Evolutionary conservation across 2,888 invertebrate species (phyloP), one percentile per base, ranked within the genome.

Genomic region (Cremastinae sp.): DNA sequence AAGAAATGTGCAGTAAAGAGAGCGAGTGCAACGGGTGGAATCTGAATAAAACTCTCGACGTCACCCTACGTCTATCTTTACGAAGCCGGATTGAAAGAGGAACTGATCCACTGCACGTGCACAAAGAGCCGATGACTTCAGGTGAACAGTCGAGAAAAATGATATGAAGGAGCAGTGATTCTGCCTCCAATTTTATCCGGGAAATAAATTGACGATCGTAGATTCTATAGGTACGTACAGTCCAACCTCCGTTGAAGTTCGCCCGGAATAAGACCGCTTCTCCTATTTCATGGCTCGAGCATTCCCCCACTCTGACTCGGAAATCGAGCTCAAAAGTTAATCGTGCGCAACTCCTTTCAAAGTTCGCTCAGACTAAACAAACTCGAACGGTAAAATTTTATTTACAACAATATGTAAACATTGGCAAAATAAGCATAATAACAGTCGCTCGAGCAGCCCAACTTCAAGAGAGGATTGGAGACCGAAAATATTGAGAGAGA

Each of bases 1-100:
- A 70, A 65, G 47, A 18, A 65, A 75, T 61, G 47, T 18, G 43
- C 53, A 10, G 39, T 49, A 39, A 59, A 70, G 55, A 9, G n/a
- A 9, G 47, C 58, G 22, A 12, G 41, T 3, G 37, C 47, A 28
- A 53, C 10, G 14, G 35, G 14, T 3, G 56, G 35, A 56, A 61
- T 28, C 28, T 5, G 28, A 5, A 2, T 12, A 18, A 43, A 53
- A 59, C 45, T 56, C 47, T 20, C 9, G 43, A 18, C 43, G 10
- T 20, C 28, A 22, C 7, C 22, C 1, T 10, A 5, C 41, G 14
- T 56, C 41, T 59, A n/a, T 58, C n/a, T 49, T 18, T 49, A 18
- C 8, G 28, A 28, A 28, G 20, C 14, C 12, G 43, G 18, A 37
- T 51, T 61, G 51, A 18, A n/a, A 53, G 41, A 53, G 51, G 51